These are phyloP conservation scores for Blastobasis lacticolella DNA, from an alignment of 2,888 invertebrate species.

Conservation along the genomic window DNA sequence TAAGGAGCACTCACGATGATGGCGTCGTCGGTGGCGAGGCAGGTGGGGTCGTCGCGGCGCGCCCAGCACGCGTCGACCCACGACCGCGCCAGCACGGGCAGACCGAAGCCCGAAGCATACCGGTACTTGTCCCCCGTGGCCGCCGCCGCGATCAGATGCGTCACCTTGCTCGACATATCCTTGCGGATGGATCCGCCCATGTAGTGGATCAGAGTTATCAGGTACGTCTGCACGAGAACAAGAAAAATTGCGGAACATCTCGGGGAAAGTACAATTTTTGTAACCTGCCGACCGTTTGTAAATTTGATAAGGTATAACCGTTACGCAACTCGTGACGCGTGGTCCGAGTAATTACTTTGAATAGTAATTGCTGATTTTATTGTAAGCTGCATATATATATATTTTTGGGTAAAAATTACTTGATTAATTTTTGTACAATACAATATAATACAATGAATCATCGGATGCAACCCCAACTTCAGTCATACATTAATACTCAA, in stretches of 20 bases:
- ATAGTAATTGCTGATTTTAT: no score
- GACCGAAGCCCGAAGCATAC: conserved; percentile 91
- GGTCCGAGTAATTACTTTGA: no score
- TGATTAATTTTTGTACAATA: no score
- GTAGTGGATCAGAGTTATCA: conserved; percentile 92
- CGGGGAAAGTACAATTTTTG: not conserved
- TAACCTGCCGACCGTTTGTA: no score
- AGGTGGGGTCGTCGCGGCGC: conserved; percentile 79
- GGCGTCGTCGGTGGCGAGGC: conserved; percentile 80
- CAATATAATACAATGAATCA: no score
- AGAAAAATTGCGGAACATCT: not conserved
- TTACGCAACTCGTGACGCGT: no score
- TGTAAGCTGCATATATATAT: no score
- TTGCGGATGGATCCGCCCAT: conserved; percentile 97
- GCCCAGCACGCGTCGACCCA: conserved; percentile 95
- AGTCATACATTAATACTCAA: no score
- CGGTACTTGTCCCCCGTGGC: conserved; percentile 95
- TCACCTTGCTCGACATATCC: conserved; percentile 90
- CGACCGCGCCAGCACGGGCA: conserved; percentile 89
- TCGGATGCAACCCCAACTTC: no score
- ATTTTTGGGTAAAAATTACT: no score
- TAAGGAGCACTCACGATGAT: conserved; percentile 73
- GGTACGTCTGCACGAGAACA: conserved; percentile 77
- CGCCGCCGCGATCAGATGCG: conserved; percentile 93
- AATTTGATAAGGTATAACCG: no score